Evolutionary conservation across 2,113 vertebrate genomes (phyloP).

Genomic region (Nothoprocta perdicaria): DNA sequence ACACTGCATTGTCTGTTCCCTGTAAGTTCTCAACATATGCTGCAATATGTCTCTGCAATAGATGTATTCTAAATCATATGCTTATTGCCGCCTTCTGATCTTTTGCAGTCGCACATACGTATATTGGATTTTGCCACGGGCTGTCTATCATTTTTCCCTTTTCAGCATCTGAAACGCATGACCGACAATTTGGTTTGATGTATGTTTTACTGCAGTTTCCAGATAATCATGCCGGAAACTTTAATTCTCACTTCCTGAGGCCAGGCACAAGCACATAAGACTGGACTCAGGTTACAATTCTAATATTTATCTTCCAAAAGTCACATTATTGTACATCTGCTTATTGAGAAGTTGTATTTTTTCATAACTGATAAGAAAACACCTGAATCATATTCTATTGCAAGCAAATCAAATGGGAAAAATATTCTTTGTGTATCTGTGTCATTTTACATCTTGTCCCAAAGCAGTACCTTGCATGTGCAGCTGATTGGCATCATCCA

Average conservation of each 20-base stretch:
- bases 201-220: constrained; percentile 58
- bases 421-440: neutral
- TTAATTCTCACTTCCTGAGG: constrained; percentile 57
- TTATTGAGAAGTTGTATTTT: neutral
- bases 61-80: constrained; percentile 55
- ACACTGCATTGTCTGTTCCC: constrained; percentile 33
- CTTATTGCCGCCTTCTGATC: constrained; percentile 58
- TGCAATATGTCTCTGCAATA: constrained; percentile 32
- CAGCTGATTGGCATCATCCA: neutral
- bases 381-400: neutral
- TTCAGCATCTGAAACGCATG: constrained; percentile 44
- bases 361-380: neutral
- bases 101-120: constrained; percentile 25
- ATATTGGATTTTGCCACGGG: constrained; percentile 32
- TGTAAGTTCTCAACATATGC: constrained; percentile 60
- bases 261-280: neutral
- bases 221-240: constrained; percentile 42
- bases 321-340: neutral
- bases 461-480: neutral
- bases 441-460: neutral
- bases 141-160: constrained; percentile 42
- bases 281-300: neutral
- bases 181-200: neutral
- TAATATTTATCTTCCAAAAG: neutral
- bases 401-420: neutral